Conservation (phyloP, 1,140 invertebrate species). For the Nomia melanderi region DNA sequence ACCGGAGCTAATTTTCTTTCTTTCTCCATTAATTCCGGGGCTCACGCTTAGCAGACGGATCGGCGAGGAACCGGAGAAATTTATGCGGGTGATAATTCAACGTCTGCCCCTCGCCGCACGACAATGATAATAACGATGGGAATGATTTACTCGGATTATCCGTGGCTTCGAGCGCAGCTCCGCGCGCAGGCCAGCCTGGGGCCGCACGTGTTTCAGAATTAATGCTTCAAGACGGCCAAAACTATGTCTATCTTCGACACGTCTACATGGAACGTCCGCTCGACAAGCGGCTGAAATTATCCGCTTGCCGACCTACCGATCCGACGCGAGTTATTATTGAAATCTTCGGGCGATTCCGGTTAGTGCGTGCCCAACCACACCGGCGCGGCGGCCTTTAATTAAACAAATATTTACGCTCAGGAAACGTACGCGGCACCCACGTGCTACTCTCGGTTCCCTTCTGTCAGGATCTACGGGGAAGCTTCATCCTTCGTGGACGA, state of each 20-base stretch:
- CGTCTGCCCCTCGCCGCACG: slow-evolving; percentile 11
- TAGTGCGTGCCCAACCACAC: neutral
- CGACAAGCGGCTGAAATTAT: slow-evolving; percentile 38
- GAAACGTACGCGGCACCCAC: neutral
- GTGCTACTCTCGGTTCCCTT: neutral
- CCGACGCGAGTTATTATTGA: slow-evolving; percentile 35
- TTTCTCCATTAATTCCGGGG: neutral
- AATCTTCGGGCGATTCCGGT: slow-evolving; percentile 13
- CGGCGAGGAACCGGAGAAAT: neutral
- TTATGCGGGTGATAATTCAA: slow-evolving; percentile 43
- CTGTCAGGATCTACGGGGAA: too few species aligned
- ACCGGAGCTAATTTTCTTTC: neutral
- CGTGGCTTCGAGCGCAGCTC: neutral
- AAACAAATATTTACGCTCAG: slow-evolving; percentile 32
- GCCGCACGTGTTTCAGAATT: slow-evolving; percentile 40
- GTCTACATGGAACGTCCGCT: slow-evolving; percentile 37
- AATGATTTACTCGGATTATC: slow-evolving; percentile 39
- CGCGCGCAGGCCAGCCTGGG: too few species aligned
- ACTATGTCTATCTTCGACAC: slow-evolving; percentile 52
- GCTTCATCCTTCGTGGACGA: too few species aligned
- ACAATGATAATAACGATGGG: slow-evolving; percentile 41
- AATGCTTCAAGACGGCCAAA: slow-evolving; percentile 47
- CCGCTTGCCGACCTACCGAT: slow-evolving; percentile 32
- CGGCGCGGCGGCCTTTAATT: slow-evolving; percentile 12
- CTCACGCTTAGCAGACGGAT: neutral